A percentile compares a stretch with the other conserved stretches of the same genome.
Evolutionary conservation across 2,888 invertebrate species (phyloP).

Genomic region (Anodontia alba): DNA sequence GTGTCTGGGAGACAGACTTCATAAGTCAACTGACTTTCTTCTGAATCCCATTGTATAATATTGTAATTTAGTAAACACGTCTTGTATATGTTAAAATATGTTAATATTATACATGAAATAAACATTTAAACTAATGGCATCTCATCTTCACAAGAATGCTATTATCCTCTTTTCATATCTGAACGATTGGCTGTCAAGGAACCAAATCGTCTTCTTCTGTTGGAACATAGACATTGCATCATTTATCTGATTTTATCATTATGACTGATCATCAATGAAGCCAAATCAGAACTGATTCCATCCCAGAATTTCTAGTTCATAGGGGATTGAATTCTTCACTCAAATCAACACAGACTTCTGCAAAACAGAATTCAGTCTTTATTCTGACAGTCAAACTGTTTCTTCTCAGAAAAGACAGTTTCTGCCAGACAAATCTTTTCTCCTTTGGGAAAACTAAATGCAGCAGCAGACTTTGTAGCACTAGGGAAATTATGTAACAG

Average conservation of each 20-base stretch:
- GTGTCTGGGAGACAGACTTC: no score
- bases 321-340: slow-evolving; percentile 14
- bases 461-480: slow-evolving; percentile 18
- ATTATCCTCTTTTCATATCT: background rate
- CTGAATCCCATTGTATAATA: no score
- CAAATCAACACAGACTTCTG: background rate
- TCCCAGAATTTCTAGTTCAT: slow-evolving; percentile 32
- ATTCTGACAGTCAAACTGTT: background rate
- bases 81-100: no score
- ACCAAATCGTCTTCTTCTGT: background rate
- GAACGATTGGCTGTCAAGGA: background rate
- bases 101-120: no score
- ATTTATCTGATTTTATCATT: background rate
- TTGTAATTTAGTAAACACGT: no score
- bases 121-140: no score
- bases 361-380: background rate
- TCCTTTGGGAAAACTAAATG: slow-evolving; percentile 19
- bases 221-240: background rate
- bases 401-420: background rate
- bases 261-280: slow-evolving; percentile 11
- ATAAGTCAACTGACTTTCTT: no score
- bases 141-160: background rate
- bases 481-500: slow-evolving; percentile 28
- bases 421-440: slow-evolving; percentile 26
- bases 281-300: slow-evolving; percentile 31